A percentile compares a stretch with the other conserved stretches of the same genome.
phyloP scores from a whole-genome alignment of 2,888 invertebrate genomes.

The Euproctis similis region DNA sequence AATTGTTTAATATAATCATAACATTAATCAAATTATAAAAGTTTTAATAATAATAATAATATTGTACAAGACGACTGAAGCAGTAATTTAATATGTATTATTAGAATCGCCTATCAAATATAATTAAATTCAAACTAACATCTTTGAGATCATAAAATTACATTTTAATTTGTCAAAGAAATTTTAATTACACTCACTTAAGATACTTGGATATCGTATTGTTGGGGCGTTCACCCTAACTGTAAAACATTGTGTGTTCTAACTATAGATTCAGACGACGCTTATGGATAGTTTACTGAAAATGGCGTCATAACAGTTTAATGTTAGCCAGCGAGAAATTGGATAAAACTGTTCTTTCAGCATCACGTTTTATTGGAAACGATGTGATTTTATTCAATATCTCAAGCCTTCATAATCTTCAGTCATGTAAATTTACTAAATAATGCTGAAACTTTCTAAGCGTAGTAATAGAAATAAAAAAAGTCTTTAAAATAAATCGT shows the following conservation, averaged over 20 bases:
- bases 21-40: too few relatives aligned
- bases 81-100: too few relatives aligned
- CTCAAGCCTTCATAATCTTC: too few relatives aligned
- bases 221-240: slow-evolving; percentile 12
- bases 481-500: too few relatives aligned
- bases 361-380: slow-evolving; percentile 11
- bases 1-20: too few relatives aligned
- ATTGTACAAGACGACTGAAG: too few relatives aligned
- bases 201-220: slow-evolving; percentile 5
- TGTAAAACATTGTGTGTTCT: slow-evolving; percentile 34
- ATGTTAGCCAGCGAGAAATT: slow-evolving; percentile 29
- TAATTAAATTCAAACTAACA: not conserved
- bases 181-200: slow-evolving; percentile 3
- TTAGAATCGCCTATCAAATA: slow-evolving; percentile 1
- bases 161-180: slow-evolving; percentile 1
- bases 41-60: too few relatives aligned
- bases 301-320: slow-evolving; percentile 44
- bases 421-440: too few relatives aligned
- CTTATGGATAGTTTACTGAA: slow-evolving; percentile 41
- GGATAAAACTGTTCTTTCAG: slow-evolving; percentile 23
- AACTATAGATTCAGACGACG: slow-evolving; percentile 39
- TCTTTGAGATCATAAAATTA: not conserved
- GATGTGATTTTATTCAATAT: slow-evolving; percentile 4
- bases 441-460: too few relatives aligned
- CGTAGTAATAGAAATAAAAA: too few relatives aligned